These are phyloP conservation scores for Verasper variegatus DNA, from an alignment of 2,113 vertebrate species.

Conservation along the genomic window DNA sequence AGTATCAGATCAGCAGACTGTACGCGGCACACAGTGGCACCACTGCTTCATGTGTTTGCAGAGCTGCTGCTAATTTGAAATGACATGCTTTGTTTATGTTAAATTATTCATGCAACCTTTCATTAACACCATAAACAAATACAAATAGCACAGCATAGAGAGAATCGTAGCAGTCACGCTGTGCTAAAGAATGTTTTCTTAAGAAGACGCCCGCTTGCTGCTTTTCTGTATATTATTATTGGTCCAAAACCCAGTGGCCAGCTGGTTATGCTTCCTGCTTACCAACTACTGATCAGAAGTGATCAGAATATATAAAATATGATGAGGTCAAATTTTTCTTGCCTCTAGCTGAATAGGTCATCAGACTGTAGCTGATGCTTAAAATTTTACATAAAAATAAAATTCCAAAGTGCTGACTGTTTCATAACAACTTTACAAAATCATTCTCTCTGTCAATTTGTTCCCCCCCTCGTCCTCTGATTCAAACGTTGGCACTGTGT, in stretches of 20 bases:
- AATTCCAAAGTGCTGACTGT: slow-evolving; percentile 42
- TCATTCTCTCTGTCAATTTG: slow-evolving; percentile 4
- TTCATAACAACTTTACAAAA: slow-evolving; percentile 50
- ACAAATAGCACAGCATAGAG: slow-evolving; percentile 57
- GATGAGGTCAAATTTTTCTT: slow-evolving; percentile 17
- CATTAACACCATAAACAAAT: slow-evolving; percentile 70
- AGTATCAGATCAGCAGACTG: slow-evolving; percentile 60
- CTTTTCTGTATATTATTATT: slow-evolving; percentile 37
- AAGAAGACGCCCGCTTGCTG: slow-evolving; percentile 45
- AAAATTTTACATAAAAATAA: slow-evolving; percentile 22
- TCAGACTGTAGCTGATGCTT: slow-evolving; percentile 35
- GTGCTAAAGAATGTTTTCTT: slow-evolving; percentile 47
- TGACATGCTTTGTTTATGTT: slow-evolving; percentile 66
- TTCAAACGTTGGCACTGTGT: slow-evolving; percentile 27
- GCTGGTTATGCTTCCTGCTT: slow-evolving; percentile 27
- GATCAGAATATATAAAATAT: slow-evolving; percentile 41
- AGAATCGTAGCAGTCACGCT: slow-evolving; percentile 44
- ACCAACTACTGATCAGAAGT: slow-evolving; percentile 28
- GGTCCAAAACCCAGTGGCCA: slow-evolving; percentile 14
- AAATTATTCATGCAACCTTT: slow-evolving; percentile 73
- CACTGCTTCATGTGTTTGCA: slow-evolving; percentile 19
- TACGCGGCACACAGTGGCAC: background rate
- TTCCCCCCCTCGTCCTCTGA: slow-evolving; percentile 10
- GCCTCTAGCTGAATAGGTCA: slow-evolving; percentile 40
- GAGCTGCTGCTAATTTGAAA: slow-evolving; percentile 44